Base-by-base conservation (phyloP, 2,113 vertebrate genomes). In the Phalacrocorax carbo region DNA sequence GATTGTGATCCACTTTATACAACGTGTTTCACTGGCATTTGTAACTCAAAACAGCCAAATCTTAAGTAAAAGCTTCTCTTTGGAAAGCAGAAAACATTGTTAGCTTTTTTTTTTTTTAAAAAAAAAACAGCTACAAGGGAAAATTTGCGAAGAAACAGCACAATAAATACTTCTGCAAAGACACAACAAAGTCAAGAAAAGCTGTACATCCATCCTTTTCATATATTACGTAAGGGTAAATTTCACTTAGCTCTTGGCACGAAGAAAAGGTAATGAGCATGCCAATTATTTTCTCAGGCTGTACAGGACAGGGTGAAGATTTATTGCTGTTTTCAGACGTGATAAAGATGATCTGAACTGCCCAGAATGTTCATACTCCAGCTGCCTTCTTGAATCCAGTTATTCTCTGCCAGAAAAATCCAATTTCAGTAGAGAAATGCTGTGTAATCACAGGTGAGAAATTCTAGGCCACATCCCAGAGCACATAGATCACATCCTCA, bases 281-380 rank as follows among this genome's bases (percentile, higher is more conserved):
- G 22, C 16, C 93, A 97, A 94, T 97, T 97, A 96, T 93, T 96
- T 90, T 82, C 79, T 92, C 69, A 36, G 70, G 36, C 62, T 91
- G 11, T 26, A 46, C 22, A 62, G 27, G 80, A 60, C 8, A 93
- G 12, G n/a, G 54, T 20, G 10, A 96, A 84, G 65, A 88, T 95
- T 89, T 82, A 88, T 62, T 79, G 21, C 34, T 85, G 15, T 85
- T 96, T 96, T 94, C 71, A 82, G 49, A 94, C 19, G 5, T 82
- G 76, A 95, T 89, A 78, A 94, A 66, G 15, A 68, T 85, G 78
- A 78, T 79, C 54, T 46, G 86, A 90, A 86, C 44, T 95, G 80
- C 68, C 90, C 48, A 90, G 72, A 95, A 93, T 78, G 94, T 57
- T 92, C 93, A 71, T 88, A 77, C 14, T 72, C 26, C 69, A 84